These are phyloP conservation scores for Willisornis vidua DNA, from an alignment of 2,113 vertebrate species.

Conservation along the genomic window DNA sequence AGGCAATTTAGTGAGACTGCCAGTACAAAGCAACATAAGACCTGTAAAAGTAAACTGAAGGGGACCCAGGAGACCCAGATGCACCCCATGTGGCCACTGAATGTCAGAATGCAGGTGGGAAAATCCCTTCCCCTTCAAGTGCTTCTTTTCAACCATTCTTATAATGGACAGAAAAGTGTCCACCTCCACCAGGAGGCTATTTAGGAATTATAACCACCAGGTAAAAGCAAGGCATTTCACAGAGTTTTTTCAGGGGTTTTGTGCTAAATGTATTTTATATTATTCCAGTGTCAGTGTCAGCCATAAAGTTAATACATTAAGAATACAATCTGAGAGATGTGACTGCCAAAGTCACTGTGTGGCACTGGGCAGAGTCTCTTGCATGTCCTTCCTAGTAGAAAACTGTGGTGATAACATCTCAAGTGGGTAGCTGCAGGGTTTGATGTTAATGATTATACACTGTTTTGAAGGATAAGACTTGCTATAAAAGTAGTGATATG, in stretches of 20 bases:
- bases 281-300: background rate
- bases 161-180: background rate
- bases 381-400: background rate
- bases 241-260: background rate
- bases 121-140: background rate
- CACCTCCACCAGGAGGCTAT: background rate
- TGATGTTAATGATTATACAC: background rate
- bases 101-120: background rate
- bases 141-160: background rate
- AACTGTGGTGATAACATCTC: background rate
- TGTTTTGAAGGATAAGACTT: background rate
- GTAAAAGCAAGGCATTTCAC: background rate
- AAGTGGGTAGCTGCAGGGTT: background rate
- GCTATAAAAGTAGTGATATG: background rate
- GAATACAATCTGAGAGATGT: background rate
- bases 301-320: background rate
- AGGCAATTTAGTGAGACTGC: background rate
- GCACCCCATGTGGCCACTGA: background rate
- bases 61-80: background rate
- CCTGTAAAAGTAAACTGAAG: background rate
- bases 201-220: background rate
- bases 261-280: background rate
- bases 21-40: background rate
- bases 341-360: background rate
- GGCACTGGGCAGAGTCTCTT: background rate